These are phyloP conservation scores for Isurus oxyrinchus DNA, from an alignment of 2,113 vertebrate genomes.

Conservation along the genomic window DNA sequence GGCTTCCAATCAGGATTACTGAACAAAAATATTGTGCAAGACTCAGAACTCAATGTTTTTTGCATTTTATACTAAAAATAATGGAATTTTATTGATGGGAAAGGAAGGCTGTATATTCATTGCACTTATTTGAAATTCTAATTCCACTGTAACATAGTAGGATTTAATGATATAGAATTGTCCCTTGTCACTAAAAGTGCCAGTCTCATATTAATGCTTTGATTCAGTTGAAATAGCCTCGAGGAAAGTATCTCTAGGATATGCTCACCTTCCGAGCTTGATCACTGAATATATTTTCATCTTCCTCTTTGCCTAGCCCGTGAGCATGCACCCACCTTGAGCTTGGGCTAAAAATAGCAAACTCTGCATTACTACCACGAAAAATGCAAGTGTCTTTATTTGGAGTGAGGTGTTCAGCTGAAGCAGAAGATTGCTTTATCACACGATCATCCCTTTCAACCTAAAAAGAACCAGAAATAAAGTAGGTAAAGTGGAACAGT, in stretches of 20 bases:
- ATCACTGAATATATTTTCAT: background rate
- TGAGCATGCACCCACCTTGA: conserved; percentile 17
- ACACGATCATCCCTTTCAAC: conserved; percentile 51
- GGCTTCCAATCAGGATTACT: background rate
- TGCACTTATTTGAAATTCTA: background rate
- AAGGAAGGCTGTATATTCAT: background rate
- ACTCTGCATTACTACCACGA: conserved; percentile 42
- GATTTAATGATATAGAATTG: background rate
- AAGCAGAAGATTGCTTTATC: conserved; percentile 43
- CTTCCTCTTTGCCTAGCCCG: background rate
- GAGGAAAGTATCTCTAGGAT: background rate
- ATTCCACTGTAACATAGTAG: background rate
- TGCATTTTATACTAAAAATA: background rate
- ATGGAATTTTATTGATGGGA: background rate
- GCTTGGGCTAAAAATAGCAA: conserved; percentile 45
- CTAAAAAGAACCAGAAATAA: conserved; percentile 46
- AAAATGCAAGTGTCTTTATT: conserved; percentile 50
- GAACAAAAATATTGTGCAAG: background rate
- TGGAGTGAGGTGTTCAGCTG: conserved; percentile 36
- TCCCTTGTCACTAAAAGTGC: background rate
- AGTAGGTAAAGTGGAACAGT: background rate
- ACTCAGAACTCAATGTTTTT: background rate
- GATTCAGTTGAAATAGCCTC: background rate
- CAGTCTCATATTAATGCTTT: background rate
- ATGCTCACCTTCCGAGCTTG: background rate